Conservation (phyloP, 2,888 invertebrate genomes). For the Periphyllus acericola region DNA sequence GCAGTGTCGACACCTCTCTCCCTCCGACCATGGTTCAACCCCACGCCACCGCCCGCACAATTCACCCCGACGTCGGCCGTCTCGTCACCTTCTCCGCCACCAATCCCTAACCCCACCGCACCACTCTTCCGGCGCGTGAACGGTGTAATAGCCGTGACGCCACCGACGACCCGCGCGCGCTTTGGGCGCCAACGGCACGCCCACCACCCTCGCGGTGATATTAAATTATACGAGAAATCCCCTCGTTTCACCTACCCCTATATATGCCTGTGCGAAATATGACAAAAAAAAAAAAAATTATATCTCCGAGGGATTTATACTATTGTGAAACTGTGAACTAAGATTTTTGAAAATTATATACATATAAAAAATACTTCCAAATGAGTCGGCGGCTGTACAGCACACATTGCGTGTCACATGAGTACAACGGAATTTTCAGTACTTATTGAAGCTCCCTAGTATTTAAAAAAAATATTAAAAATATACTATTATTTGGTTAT, state of each 20-base stretch:
- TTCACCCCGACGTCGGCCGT: constrained; percentile 43
- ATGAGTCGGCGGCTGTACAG: neutral
- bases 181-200: constrained; percentile 62
- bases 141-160: constrained; percentile 62
- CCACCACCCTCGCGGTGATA: constrained; percentile 60
- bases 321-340: constrained; percentile 37
- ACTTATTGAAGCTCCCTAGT: too few species aligned
- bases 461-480: too few species aligned
- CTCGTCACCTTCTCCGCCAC: constrained; percentile 24
- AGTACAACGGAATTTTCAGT: too few species aligned
- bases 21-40: constrained; percentile 48
- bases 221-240: constrained; percentile 62
- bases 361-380: neutral
- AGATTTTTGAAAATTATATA: constrained; percentile 37
- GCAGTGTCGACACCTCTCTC: constrained; percentile 61
- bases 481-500: too few species aligned
- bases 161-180: constrained; percentile 62
- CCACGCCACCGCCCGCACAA: constrained; percentile 52
- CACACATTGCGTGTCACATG: neutral
- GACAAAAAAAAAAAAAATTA: neutral
- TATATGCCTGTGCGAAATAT: neutral
- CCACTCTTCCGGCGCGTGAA: constrained; percentile 50
- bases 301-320: constrained; percentile 31
- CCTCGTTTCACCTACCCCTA: constrained; percentile 47
- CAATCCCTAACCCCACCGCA: constrained; percentile 7